Evolutionary conservation across 2,797 vertebrate genomes (phyloP), one percentile per base, ranked within the genome.

Genomic region (Acropternis orthonyx): DNA sequence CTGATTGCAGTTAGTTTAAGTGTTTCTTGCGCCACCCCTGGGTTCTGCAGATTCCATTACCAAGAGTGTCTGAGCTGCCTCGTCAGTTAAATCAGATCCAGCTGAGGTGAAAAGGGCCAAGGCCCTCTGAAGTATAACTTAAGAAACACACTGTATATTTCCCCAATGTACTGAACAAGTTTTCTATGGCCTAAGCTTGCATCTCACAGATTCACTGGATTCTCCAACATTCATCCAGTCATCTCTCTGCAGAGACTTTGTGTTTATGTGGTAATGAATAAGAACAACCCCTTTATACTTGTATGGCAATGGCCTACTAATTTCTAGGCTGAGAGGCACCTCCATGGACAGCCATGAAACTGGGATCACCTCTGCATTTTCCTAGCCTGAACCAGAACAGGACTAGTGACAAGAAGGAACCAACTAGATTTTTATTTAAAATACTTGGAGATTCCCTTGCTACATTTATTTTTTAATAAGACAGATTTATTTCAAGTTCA

Each of bases 51-150:
- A 82, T 63, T 9, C 24, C 32, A 10, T 59, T 49, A 32, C 24
- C 12, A 68, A 49, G 19, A 0, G 0, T 2, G 0, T 30, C 10
- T 66, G 43, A 85, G 49, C 32, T 67, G 59, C 26, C 55, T 44
- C 36, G 21, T n/a, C 63, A 76, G 26, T 26, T 85, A 59, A 37
- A 66, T 63, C 59, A 67, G 3, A 63, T 43, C 23, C 78, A 62
- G 2, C 30, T 18, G n/a, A 82, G 26, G 17, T 43, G 32, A 56
- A 83, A 77, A 81, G 9, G 17, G 14, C 19, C 67, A 85, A 79
- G 34, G 19, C 7, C 12, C 12, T 67, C 51, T 63, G 52, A 78
- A 27, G 7, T 62, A 7, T 11, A 66, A 34, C 13, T 68, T 48
- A 43, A 23, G 30, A 73, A 78, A 43, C 6, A 5, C 18, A 30